These are phyloP conservation scores for Xenotilapia leptura DNA, from an alignment of 2,113 vertebrate species.

Conservation along the genomic window DNA sequence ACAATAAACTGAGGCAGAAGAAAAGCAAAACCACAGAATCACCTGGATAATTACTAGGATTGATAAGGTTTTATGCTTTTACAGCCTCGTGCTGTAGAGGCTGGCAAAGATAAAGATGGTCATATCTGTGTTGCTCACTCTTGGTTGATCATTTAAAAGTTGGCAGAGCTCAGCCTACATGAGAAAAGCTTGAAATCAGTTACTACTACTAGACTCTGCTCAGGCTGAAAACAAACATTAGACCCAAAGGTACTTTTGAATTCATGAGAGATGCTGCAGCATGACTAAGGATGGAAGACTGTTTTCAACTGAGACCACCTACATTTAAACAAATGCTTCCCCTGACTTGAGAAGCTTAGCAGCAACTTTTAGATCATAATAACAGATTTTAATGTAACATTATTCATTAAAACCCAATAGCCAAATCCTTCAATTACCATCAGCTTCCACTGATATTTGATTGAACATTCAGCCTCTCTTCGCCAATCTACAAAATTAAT, in stretches of 20 bases:
- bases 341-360: not conserved
- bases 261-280: not conserved
- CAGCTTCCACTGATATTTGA: constrained; percentile 18
- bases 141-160: constrained; percentile 6
- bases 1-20: not conserved
- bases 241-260: not conserved
- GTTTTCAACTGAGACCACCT: not conserved
- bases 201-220: not conserved
- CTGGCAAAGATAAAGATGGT: not conserved
- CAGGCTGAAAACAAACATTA: not conserved
- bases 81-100: not conserved
- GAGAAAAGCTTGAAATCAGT: not conserved
- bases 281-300: not conserved
- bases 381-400: not conserved
- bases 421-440: constrained; percentile 12
- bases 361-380: not conserved
- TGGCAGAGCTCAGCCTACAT: not conserved
- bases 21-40: not conserved
- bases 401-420: constrained; percentile 28
- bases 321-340: not conserved
- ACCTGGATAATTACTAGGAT: not conserved
- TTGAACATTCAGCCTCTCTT: constrained; percentile 16
- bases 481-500: constrained; percentile 38
- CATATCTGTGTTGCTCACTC: not conserved
- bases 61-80: constrained; percentile 41